These are phyloP conservation scores for Drosophila infuscata DNA, from an alignment of 2,888 invertebrate species.

Conservation along the genomic window DNA sequence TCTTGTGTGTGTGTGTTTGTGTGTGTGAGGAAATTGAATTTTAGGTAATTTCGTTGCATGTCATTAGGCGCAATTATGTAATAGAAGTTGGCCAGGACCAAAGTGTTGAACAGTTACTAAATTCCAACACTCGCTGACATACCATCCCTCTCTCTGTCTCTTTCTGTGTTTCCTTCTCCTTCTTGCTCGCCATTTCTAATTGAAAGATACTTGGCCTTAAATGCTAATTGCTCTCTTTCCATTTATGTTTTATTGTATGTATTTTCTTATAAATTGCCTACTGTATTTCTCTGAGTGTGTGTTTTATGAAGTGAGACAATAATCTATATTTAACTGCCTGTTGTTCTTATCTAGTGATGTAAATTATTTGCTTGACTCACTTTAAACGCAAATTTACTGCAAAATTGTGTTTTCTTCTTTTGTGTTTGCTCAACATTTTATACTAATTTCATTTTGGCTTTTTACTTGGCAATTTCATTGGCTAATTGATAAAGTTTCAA, in stretches of 20 bases:
- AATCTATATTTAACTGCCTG: constrained; percentile 2
- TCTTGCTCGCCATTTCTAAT: neutral
- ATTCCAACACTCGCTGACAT: constrained; percentile 22
- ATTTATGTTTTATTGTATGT: neutral
- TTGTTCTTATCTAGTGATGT: constrained; percentile 9
- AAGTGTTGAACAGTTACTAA: constrained; percentile 51
- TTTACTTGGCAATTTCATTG: neutral
- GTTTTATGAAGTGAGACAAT: neutral
- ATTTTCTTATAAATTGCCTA: constrained; percentile 21
- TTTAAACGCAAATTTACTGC: neutral
- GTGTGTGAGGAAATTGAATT: constrained; percentile 70
- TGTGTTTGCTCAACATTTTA: neutral
- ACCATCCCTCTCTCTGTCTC: neutral
- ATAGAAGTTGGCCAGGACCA: constrained; percentile 44
- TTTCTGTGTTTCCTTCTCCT: neutral
- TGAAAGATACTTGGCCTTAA: constrained; percentile 2
- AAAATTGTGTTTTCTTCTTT: neutral
- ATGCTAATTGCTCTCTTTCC: constrained; percentile 29
- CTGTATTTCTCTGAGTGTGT: neutral
- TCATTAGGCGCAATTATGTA: constrained; percentile 73
- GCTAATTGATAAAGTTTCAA: neutral
- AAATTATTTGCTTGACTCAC: constrained; percentile 25
- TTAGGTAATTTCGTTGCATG: constrained; percentile 73
- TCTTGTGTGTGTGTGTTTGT: constrained; percentile 31
- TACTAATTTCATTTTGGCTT: neutral